Base-by-base conservation (phyloP, 2,797 vertebrate species). In the Tenualosa ilisha region DNA sequence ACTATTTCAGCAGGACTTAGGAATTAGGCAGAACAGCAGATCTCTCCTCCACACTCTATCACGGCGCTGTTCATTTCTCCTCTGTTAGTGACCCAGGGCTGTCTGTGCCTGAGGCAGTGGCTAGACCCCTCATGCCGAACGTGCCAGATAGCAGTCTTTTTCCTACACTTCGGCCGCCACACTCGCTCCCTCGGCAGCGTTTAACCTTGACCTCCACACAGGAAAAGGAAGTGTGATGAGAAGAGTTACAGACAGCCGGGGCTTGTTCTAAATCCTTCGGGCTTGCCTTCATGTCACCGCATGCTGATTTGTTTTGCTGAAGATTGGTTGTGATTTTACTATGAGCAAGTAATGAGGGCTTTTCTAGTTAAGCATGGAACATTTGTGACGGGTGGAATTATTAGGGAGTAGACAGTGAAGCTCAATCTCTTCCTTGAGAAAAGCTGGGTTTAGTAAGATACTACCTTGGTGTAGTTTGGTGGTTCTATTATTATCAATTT, bases 111-210 rank as follows among this genome's bases (percentile, higher is more conserved):
- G 68, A 40, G 15, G 15, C 37, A 24, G 26, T 72, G 65, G 31
- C 26, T 72, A 37, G 37, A 40, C 46, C 40, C 31, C 0, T 72
- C 7, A 17, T 20, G 87, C 83, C 81, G 83, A 59, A 72, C 61
- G 82, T 72, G 87, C 82, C 87, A 86, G 84, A 84, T 86, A 85
- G 85, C 81, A 84, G 63, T 46, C 82, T 49, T 43, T 82, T 88
- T 84, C 87, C 82, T 83, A 61, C 82, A n/a, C 24, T 43, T 13
- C 15, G 17, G 20, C 46, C 81, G 87, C 83, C 85, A 49, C 37
- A 6, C 7, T 43, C 7, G 2, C 0, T 79, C 72, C 37, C 72
- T 46, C 0, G 72, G 17, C 26, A 4, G 17, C 17, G 6, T 37
- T 43, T 79, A 79, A 43, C 40, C 37, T 40, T 46, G 40, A 79